Conservation (phyloP, 2,888 invertebrate species). For the Notodromas monacha region DNA sequence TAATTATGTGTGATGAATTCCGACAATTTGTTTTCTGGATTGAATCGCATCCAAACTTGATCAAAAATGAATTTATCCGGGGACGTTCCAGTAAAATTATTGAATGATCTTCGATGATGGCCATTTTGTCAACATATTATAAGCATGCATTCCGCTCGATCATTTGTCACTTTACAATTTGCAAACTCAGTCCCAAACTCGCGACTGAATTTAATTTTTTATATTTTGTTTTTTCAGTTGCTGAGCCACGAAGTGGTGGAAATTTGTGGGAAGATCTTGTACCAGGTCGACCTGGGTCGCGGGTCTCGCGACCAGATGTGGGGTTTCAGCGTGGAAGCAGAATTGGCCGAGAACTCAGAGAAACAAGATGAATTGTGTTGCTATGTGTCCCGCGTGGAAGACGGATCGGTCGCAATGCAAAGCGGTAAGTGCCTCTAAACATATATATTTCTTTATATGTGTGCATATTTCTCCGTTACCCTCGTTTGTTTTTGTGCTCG, state of each 20-base stretch:
- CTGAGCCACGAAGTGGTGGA: slow-evolving; percentile 79
- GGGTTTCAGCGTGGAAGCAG: slow-evolving; percentile 91
- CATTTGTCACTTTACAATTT: neutral
- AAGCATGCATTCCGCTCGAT: neutral
- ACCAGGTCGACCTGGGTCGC: slow-evolving; percentile 73
- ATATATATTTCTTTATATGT: neutral
- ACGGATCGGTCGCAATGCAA: slow-evolving; percentile 77
- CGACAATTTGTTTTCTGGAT: no score
- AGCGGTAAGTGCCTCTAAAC: slow-evolving; percentile 30
- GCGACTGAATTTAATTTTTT: no score
- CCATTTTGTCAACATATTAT: neutral
- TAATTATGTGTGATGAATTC: no score
- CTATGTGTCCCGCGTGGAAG: slow-evolving; percentile 80
- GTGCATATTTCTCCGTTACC: neutral
- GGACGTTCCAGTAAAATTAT: no score
- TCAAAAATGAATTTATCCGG: no score
- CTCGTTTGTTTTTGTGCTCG: neutral
- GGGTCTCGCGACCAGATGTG: slow-evolving; percentile 76
- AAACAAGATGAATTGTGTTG: slow-evolving; percentile 85
- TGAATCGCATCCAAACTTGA: no score
- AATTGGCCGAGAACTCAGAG: slow-evolving; percentile 78
- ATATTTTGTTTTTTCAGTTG: slow-evolving; percentile 25
- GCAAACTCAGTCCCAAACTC: no score
- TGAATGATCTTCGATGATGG: neutral
- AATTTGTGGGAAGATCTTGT: slow-evolving; percentile 80